A percentile compares a stretch with the other conserved stretches of the same genome.
Evolutionary conservation across 2,113 vertebrate genomes (phyloP).

Genomic region (Brachypodius melanocephalos): DNA sequence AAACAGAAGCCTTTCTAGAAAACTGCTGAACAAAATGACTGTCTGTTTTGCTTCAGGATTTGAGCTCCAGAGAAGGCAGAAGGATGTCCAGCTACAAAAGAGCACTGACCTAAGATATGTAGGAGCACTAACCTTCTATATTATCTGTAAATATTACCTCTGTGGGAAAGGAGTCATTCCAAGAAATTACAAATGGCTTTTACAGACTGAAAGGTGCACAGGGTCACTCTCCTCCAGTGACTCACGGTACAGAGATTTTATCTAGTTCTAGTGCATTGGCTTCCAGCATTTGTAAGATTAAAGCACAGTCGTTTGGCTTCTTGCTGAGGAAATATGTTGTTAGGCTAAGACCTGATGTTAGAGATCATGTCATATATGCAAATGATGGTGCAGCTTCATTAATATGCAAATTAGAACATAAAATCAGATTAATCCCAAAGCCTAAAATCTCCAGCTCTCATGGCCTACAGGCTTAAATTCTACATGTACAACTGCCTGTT

Average conservation of each 20-base stretch:
- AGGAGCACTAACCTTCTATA: not conserved
- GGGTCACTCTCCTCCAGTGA: not conserved
- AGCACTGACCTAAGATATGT: not conserved
- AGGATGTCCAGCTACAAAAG: not conserved
- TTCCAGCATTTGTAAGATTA: not conserved
- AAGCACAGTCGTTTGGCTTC: not conserved
- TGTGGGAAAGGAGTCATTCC: not conserved
- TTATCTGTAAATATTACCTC: not conserved
- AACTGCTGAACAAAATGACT: not conserved
- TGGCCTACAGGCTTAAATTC: not conserved
- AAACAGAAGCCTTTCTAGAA: not conserved
- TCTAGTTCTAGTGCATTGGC: not conserved
- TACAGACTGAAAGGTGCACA: not conserved
- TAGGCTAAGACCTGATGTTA: not conserved
- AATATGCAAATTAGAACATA: constrained; percentile 7
- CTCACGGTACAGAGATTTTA: not conserved
- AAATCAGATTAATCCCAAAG: constrained; percentile 18
- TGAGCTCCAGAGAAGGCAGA: not conserved
- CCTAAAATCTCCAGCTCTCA: not conserved
- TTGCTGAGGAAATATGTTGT: not conserved
- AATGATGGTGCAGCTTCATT: not conserved
- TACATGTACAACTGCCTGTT: not conserved
- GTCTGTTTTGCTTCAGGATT: not conserved
- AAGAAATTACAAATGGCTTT: not conserved
- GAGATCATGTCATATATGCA: not conserved